These are phyloP conservation scores for Crotalus helleri DNA, from an alignment of 2,113 vertebrate species.

Conservation along the genomic window DNA sequence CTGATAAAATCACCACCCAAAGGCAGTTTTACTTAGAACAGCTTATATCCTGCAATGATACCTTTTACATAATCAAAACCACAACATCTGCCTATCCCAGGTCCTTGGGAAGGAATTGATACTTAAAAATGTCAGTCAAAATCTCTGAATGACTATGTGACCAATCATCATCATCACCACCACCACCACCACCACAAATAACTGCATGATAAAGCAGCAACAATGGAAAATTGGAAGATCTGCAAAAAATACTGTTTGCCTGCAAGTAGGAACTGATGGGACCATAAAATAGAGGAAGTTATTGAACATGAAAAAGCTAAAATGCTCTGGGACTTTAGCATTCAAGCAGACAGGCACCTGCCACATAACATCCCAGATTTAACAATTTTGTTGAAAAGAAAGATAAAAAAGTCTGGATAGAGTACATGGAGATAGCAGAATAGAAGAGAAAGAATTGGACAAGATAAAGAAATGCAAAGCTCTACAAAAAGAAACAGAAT, in stretches of 20 bases:
- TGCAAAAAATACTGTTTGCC: background rate
- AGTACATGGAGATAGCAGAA: background rate
- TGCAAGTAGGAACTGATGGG: background rate
- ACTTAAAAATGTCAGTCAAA: too few species aligned
- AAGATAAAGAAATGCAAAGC: background rate
- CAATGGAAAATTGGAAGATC: background rate
- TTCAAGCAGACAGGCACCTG: background rate
- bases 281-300: background rate
- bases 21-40: too few species aligned
- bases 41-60: too few species aligned
- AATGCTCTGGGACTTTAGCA: background rate
- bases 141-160: background rate
- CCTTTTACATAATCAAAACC: too few species aligned
- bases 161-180: background rate
- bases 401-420: background rate
- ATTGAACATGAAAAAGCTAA: background rate
- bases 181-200: background rate
- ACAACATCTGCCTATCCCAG: too few species aligned
- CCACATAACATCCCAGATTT: background rate
- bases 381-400: background rate
- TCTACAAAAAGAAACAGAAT: background rate
- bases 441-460: background rate
- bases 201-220: background rate
- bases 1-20: too few species aligned
- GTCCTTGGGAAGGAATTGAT: too few species aligned